phyloP scores from a whole-genome alignment of 2,113 vertebrate species.

The Probosciger aterrimus region DNA sequence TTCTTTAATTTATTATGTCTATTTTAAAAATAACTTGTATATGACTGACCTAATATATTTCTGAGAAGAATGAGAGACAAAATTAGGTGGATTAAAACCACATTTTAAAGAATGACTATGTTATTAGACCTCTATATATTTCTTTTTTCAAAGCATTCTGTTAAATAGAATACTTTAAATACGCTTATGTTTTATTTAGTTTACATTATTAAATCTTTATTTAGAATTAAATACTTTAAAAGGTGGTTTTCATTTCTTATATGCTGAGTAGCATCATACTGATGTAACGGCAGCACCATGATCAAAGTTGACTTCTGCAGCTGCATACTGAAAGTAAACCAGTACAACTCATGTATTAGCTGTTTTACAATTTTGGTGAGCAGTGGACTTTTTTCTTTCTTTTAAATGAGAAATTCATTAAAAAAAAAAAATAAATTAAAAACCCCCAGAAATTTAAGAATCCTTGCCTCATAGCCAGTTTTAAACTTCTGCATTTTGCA shows the following conservation, averaged over 20 bases:
- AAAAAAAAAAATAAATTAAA: too few species aligned
- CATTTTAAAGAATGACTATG: neutral
- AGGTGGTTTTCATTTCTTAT: neutral
- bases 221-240: neutral
- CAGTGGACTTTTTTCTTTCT: neutral
- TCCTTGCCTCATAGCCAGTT: neutral
- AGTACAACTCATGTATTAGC: neutral
- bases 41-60: neutral
- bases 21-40: neutral
- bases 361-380: neutral
- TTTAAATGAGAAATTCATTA: too few species aligned
- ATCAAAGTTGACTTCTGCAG: neutral
- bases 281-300: neutral
- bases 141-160: neutral
- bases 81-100: neutral
- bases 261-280: neutral
- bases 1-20: neutral
- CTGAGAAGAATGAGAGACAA: neutral
- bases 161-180: neutral
- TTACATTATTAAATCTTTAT: neutral
- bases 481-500: neutral
- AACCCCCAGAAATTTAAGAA: neutral
- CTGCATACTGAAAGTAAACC: neutral
- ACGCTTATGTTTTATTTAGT: neutral
- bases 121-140: neutral